These are phyloP conservation scores for Alces alces DNA, from an alignment of 2,113 vertebrate species.

Conservation along the genomic window DNA sequence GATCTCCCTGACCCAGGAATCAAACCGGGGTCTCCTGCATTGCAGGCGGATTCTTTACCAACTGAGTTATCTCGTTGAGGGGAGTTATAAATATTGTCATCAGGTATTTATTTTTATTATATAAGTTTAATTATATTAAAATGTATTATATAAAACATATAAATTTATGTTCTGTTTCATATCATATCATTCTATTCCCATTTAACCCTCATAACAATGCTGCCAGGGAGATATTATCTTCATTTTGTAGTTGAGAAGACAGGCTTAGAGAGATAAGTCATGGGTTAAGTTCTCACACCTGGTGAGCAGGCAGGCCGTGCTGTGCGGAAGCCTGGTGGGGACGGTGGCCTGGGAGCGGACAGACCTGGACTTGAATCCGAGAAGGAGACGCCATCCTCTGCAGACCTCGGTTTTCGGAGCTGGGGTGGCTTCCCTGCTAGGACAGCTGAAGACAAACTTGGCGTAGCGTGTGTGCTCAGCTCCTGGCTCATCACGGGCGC, in stretches of 20 bases:
- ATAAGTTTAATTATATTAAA: neutral
- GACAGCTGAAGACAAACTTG: neutral
- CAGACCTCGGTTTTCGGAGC: neutral
- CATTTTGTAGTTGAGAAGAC: neutral
- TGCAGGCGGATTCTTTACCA: neutral
- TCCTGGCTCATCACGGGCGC: fast-evolving
- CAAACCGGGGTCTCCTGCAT: fast-evolving
- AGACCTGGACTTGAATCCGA: neutral
- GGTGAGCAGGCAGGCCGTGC: fast-evolving
- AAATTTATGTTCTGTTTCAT: neutral
- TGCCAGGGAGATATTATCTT: neutral
- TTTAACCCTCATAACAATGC: neutral
- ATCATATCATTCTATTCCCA: no score
- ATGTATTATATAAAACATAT: neutral
- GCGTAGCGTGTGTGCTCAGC: fast-evolving
- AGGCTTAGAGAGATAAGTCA: no score
- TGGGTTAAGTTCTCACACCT: neutral
- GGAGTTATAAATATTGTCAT: neutral
- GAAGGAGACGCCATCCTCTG: fast-evolving
- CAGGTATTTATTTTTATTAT: neutral
- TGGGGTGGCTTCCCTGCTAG: fast-evolving
- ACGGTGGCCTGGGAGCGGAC: fast-evolving
- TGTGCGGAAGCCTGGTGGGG: fast-evolving
- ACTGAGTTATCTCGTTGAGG: neutral
- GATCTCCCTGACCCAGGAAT: no score